Percentiles rank a stretch among this genome's conserved stretches.
Evolutionary conservation across 2,888 invertebrate genomes (phyloP).

Genomic region (Ephialtes manifestator): DNA sequence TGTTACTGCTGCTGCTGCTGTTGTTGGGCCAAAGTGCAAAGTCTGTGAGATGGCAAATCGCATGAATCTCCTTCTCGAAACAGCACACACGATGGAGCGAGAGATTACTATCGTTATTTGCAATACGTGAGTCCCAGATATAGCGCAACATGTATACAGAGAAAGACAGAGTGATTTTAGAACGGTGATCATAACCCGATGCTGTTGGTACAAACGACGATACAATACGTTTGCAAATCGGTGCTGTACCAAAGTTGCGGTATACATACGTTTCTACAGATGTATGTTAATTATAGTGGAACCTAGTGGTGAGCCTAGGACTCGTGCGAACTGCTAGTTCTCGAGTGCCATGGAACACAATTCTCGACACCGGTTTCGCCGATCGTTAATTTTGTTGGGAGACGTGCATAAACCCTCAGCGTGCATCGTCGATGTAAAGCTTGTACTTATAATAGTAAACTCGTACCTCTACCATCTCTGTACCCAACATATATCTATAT

Average conservation of each 20-base stretch:
- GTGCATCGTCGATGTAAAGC: conserved; percentile 48
- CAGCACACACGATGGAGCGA: conserved; percentile 38
- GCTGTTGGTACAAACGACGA: conserved; percentile 33
- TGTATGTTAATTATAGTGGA: conserved; percentile 69
- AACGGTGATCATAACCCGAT: conserved; percentile 33
- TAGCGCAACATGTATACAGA: conserved; percentile 13
- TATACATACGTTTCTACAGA: conserved; percentile 54
- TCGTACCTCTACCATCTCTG: conserved; percentile 26
- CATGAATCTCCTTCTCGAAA: conserved; percentile 49
- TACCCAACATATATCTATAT: conserved; percentile 11
- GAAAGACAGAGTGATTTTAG: conserved; percentile 24
- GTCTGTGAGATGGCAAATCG: conserved; percentile 45
- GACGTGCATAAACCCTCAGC: conserved; percentile 50
- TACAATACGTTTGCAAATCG: conserved; percentile 49
- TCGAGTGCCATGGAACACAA: conserved; percentile 60
- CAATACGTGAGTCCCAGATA: conserved; percentile 60
- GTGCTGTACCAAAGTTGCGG: conserved; percentile 39
- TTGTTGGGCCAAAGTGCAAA: conserved; percentile 58
- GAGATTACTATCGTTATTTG: conserved; percentile 58
- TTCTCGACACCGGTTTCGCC: conserved; percentile 56
- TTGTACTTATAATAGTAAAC: conserved; percentile 59
- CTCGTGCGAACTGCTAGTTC: conserved; percentile 52
- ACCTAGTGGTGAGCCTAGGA: conserved; percentile 54
- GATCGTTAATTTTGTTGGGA: conserved; percentile 66
- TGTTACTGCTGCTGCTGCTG: conserved; percentile 26